A percentile compares a stretch with the other conserved stretches of the same genome.
Evolutionary conservation across 1,140 invertebrate species (phyloP).

Genomic region (Phymorhynchus buccinoides): DNA sequence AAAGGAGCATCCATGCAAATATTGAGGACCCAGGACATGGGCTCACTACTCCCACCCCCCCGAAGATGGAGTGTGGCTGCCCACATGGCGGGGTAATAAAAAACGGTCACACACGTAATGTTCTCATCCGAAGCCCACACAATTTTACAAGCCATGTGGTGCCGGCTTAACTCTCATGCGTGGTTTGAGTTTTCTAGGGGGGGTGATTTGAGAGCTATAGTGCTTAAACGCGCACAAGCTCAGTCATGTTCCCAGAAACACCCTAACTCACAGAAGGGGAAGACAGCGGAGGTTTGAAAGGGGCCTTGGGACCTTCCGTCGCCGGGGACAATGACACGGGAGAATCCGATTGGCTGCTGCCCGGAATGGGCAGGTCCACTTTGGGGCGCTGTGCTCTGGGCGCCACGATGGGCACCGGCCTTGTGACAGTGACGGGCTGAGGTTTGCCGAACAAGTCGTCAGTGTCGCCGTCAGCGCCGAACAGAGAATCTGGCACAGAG

Average conservation of each 20-base stretch:
- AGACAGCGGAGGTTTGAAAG: conserved; percentile 22
- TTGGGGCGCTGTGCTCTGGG: conserved; percentile 32
- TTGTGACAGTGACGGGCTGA: conserved; percentile 11
- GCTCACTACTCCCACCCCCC: too few species aligned
- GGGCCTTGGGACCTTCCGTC: not conserved
- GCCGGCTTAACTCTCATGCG: too few species aligned
- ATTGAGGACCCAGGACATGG: too few species aligned
- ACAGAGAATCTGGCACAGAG: conserved; percentile 44
- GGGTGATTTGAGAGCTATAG: too few species aligned
- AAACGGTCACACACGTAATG: too few species aligned
- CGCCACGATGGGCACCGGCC: conserved; percentile 25
- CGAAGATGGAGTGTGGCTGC: too few species aligned
- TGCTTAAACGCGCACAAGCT: too few species aligned
- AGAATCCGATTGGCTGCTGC: not conserved
- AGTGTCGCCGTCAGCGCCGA: conserved; percentile 41
- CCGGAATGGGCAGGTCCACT: conserved; percentile 16
- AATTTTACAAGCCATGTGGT: too few species aligned
- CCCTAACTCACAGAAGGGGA: conserved; percentile 22
- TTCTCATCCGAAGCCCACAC: too few species aligned
- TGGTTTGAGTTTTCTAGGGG: too few species aligned
- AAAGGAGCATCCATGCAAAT: too few species aligned
- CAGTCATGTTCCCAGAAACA: not conserved
- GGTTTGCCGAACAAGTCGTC: conserved; percentile 31
- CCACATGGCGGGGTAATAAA: too few species aligned
- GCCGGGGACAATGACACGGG: not conserved